Evolutionary conservation across 2,888 invertebrate genomes (phyloP), one percentile per base, ranked within the genome.

Genomic region (Dynastes maya): DNA sequence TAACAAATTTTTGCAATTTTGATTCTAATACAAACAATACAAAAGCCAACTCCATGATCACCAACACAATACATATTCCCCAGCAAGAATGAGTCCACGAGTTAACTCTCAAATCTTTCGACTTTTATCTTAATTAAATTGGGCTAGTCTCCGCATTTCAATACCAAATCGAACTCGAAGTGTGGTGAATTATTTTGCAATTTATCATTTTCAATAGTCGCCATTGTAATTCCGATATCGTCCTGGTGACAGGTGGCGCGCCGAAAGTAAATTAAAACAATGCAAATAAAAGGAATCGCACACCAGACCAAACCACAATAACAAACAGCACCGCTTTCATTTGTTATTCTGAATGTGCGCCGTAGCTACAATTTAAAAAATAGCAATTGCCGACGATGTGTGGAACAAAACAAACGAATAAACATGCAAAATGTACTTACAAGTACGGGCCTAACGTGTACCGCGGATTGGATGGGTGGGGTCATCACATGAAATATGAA

Each of bases 381-480:
- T 72, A 72, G 58, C 72, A 72, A 72, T 72, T 58, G 72, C 58
- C 58, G 58, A 58, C 72, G 72, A 72, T 72, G 40, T 22, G 72
- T 72, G 58, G 72, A 8, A 58, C 72, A 72, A 72, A 72, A 72
- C 37, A 72, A 72, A 40, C 40, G 72, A 58, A 58, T 58, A 68
- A 32, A 51, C 32, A 53, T 53, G 13, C 45, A 40, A 53, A 51
- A 45, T 40, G 9, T 65, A 65, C 40, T 1, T 65, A 65, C 16
- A 45, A 11, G 32, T 37, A 11, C 45, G 45, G 45, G 9, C 45
- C 45, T 45, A 45, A 8, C 45, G 11, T 45, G 45, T 45, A 45
- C 9, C 45, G 45, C 45, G 45, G 8, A 45, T 45, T 45, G 22
- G 37, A 58, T 61, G 58, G 55, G 27, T 40, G 40, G 58, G 72